phyloP scores from a whole-genome alignment of 2,888 invertebrate species.

The Drosophila colorata region DNA sequence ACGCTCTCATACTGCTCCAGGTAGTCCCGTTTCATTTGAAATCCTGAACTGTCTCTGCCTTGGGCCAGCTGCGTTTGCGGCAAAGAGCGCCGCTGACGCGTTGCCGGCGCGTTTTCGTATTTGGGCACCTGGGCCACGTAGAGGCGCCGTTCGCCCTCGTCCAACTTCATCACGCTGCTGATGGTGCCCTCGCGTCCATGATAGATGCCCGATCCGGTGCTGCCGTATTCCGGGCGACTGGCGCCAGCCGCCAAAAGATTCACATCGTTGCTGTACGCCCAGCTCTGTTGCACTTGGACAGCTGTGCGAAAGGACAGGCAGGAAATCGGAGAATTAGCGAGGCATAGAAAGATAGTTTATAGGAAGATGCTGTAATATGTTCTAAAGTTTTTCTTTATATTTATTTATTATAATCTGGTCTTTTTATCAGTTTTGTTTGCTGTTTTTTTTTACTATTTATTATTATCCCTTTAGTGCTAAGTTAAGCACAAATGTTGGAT shows the following conservation, averaged over 20 bases:
- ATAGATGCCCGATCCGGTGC: conserved; percentile 92
- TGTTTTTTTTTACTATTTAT: too few species aligned
- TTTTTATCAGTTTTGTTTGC: too few species aligned
- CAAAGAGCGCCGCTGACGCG: not conserved
- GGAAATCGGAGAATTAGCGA: too few species aligned
- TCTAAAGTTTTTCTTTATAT: too few species aligned
- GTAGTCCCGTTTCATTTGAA: conserved; percentile 73
- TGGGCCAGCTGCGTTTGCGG: not conserved
- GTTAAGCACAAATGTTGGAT: too few species aligned
- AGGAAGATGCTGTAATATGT: too few species aligned
- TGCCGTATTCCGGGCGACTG: conserved; percentile 87
- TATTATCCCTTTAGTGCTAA: too few species aligned
- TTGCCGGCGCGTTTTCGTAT: conserved; percentile 6
- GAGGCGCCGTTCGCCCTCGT: conserved; percentile 65
- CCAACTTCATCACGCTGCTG: conserved; percentile 64
- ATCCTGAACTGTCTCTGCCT: not conserved
- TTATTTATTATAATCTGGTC: too few species aligned
- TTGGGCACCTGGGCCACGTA: conserved; percentile 79
- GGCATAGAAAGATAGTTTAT: too few species aligned
- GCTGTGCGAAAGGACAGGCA: conserved; percentile 63
- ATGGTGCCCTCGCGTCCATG: conserved; percentile 85
- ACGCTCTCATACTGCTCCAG: conserved; percentile 61
- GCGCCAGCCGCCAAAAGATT: conserved; percentile 91
- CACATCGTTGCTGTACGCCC: conserved; percentile 89
- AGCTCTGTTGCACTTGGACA: conserved; percentile 89